Evolutionary conservation across 2,797 vertebrate species (phyloP).

Genomic region (Spinus olivaceus): DNA sequence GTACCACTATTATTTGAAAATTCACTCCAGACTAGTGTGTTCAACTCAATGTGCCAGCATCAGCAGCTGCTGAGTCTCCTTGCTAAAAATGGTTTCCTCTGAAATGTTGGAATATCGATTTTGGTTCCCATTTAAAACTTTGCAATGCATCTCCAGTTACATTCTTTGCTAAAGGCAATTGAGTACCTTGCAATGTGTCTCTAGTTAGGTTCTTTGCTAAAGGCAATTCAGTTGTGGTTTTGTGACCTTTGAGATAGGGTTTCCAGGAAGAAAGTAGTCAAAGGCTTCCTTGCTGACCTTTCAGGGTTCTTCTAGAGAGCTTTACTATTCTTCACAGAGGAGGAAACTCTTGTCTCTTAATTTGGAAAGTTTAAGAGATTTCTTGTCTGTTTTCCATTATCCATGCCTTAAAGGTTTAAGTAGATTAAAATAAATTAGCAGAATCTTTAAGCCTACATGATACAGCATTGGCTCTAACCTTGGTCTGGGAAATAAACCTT

Average conservation of each 20-base stretch:
- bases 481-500: not conserved
- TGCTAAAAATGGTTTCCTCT: not conserved
- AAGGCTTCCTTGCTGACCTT: slow-evolving; percentile 57
- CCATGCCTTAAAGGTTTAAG: slow-evolving; percentile 65
- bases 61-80: not conserved
- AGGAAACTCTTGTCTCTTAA: slow-evolving; percentile 28
- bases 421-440: slow-evolving; percentile 73
- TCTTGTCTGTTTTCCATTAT: slow-evolving; percentile 46
- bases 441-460: slow-evolving; percentile 56
- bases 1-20: not conserved
- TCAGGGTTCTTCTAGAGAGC: slow-evolving; percentile 23
- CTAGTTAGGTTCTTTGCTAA: slow-evolving; percentile 44
- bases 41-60: not conserved
- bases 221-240: slow-evolving; percentile 46
- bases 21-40: not conserved
- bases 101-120: slow-evolving; percentile 52
- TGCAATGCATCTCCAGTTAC: slow-evolving; percentile 27
- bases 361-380: slow-evolving; percentile 48
- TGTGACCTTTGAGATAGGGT: slow-evolving; percentile 64
- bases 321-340: not conserved
- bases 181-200: slow-evolving; percentile 18
- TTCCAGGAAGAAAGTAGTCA: slow-evolving; percentile 49
- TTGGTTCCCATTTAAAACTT: slow-evolving; percentile 34
- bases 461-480: not conserved
- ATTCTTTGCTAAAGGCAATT: slow-evolving; percentile 36